Base-by-base conservation (phyloP, 2,797 vertebrate species). In the Crypturellus tataupa region DNA sequence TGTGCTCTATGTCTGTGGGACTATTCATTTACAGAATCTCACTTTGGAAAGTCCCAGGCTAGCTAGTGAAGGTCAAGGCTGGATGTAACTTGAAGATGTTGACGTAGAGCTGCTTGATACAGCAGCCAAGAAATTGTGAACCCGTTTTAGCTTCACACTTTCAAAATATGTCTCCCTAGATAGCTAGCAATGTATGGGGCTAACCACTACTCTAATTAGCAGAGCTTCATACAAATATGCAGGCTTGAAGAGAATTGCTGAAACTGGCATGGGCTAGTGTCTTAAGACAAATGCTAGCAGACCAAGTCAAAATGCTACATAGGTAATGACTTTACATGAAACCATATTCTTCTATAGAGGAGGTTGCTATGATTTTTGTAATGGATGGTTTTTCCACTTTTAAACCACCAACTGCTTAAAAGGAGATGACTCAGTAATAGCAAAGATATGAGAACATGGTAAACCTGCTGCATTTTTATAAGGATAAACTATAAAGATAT, bases 81-180 rank as follows among this genome's bases (percentile, higher is more conserved):
- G 59, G 77, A 73, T 92, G 85, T 96, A 96, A 95, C 79, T 70
- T 81, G 89, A 95, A 92, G 89, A 92, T n/a, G 40, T 88, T 96
- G 90, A 93, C 6, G 9, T 81, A 94, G 87, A 87, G 46, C n/a
- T 56, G 80, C 67, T 93, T 81, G 67, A 60, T 80, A 88, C 0
- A 2, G 70, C 24, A 93, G 95, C 94, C 90, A 95, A 92, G 77
- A 90, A 93, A 95, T 77, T 46, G 64, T 55, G 70, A 96, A 70
- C 77, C 40, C 27, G 56, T 95, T 95, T 89, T 92, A 96, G 92
- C 63, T 93, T 67, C 1, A 0, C 56, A 72, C 70, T 95, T 87
- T 84, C 12, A 4, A 94, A 87, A 69, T 33, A 51, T 89, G 51
- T 62, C 89, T 87, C 80, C 59, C n/a, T 12, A 91, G 87, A 87